phyloP scores from a whole-genome alignment of 2,888 invertebrate genomes.

The Drosophila neoperkinsi region DNA sequence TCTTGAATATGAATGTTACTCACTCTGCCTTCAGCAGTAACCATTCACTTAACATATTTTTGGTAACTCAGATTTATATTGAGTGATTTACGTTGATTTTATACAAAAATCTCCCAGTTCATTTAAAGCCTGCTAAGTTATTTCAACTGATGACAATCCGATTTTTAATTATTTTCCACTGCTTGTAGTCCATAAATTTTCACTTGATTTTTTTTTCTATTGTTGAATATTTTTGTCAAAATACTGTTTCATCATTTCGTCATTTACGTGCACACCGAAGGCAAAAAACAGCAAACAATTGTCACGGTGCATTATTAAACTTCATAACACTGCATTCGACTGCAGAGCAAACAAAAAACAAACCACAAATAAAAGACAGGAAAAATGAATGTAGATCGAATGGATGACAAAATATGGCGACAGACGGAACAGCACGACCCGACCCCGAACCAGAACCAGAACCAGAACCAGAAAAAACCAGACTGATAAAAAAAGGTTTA shows the following conservation, averaged over 20 bases:
- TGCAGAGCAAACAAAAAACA: background rate
- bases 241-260: conserved; percentile 34
- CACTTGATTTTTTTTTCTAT: conserved; percentile 4
- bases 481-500: conserved; percentile 22
- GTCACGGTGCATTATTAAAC: conserved; percentile 60
- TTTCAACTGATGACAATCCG: background rate
- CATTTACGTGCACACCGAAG: conserved; percentile 23
- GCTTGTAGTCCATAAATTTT: conserved; percentile 11
- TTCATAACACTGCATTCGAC: conserved; percentile 33
- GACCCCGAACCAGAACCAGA: background rate
- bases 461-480: conserved; percentile 6
- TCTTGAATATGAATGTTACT: background rate
- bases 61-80: background rate
- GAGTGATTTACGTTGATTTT: background rate
- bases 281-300: conserved; percentile 45
- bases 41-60: background rate
- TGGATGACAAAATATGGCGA: conserved; percentile 60
- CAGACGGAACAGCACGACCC: conserved; percentile 5
- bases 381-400: conserved; percentile 52
- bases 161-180: background rate
- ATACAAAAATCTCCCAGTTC: background rate
- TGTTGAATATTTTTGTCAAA: background rate
- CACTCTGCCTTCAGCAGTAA: background rate
- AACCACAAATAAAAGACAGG: conserved; percentile 13
- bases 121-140: background rate